phyloP scores from a whole-genome alignment of 2,888 invertebrate genomes.

The Kuschelorhynchus macadamiae region DNA sequence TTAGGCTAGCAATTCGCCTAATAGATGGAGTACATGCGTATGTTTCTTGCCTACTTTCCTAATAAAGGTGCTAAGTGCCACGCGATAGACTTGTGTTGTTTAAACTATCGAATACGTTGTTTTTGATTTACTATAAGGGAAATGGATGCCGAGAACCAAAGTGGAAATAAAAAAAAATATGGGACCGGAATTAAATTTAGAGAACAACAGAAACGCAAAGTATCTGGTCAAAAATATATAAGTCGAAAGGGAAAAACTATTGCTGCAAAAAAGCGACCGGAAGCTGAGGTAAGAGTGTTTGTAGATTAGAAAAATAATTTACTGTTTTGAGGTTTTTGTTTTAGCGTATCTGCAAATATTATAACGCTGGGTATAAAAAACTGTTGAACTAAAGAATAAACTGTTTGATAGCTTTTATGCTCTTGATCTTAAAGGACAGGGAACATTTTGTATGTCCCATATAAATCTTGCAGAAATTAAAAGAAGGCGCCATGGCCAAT shows the following conservation, averaged over 20 bases:
- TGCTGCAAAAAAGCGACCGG: constrained; percentile 21
- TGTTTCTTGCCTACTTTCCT: too few species aligned
- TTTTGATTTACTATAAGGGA: too few species aligned
- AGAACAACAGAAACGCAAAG: constrained; percentile 14
- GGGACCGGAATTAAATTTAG: constrained; percentile 1
- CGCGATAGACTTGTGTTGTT: too few species aligned
- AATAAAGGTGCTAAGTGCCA: too few species aligned
- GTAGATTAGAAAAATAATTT: constrained; percentile 5
- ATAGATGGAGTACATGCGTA: too few species aligned
- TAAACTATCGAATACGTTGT: too few species aligned
- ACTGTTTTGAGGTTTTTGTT: constrained; percentile 7
- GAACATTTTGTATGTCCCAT: constrained; percentile 31
- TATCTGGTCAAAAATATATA: constrained; percentile 4
- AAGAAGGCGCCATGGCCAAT: constrained; percentile 16
- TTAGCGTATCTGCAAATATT: constrained; percentile 13
- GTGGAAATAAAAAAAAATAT: too few species aligned
- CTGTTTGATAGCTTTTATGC: constrained; percentile 25
- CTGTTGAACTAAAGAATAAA: constrained; percentile 17
- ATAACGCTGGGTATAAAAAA: constrained; percentile 14
- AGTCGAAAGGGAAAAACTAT: constrained; percentile 16
- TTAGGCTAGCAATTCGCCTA: too few species aligned
- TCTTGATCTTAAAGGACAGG: constrained; percentile 7
- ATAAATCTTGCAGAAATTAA: constrained; percentile 12
- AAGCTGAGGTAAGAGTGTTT: constrained; percentile 12
- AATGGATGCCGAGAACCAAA: too few species aligned